phyloP scores from a whole-genome alignment of 2,797 vertebrate genomes.

The Centroberyx gerrardi region DNA sequence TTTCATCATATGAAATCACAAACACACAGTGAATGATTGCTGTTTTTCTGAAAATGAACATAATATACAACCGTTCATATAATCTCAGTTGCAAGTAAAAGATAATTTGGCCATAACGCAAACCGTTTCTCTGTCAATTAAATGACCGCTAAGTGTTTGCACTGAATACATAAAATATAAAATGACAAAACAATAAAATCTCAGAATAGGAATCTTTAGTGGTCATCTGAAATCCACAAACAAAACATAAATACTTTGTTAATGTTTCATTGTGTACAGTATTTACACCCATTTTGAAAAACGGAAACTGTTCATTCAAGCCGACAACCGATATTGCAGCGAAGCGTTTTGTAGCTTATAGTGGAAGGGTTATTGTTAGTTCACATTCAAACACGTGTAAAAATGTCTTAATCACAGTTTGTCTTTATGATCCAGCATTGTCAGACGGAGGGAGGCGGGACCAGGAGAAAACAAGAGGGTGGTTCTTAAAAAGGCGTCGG shows the following conservation, averaged over 20 bases:
- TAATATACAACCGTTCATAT: neutral
- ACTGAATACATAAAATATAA: constrained; percentile 31
- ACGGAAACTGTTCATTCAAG: constrained; percentile 22
- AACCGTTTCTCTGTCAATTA: constrained; percentile 7
- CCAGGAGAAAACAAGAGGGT: neutral
- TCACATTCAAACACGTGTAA: constrained; percentile 31
- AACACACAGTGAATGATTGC: neutral
- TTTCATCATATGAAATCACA: constrained; percentile 29
- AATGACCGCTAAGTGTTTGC: constrained; percentile 5
- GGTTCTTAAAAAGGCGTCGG: neutral
- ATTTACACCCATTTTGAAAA: constrained; percentile 54
- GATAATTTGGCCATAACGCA: constrained; percentile 15
- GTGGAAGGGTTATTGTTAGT: constrained; percentile 9
- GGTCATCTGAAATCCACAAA: constrained; percentile 58
- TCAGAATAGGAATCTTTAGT: constrained; percentile 54
- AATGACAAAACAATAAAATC: constrained; percentile 3
- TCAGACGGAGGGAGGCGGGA: constrained; percentile 3
- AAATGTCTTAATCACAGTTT: constrained; percentile 42
- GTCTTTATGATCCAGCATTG: constrained; percentile 38
- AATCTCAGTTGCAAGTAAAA: constrained; percentile 48
- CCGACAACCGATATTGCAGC: constrained; percentile 44
- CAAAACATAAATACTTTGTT: constrained; percentile 44
- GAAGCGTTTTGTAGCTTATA: constrained; percentile 52
- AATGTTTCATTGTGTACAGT: constrained; percentile 53
- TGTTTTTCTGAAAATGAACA: neutral